Evolutionary conservation across 2,113 vertebrate species (phyloP), one percentile per base, ranked within the genome.

Genomic region (Gadus chalcogrammus): DNA sequence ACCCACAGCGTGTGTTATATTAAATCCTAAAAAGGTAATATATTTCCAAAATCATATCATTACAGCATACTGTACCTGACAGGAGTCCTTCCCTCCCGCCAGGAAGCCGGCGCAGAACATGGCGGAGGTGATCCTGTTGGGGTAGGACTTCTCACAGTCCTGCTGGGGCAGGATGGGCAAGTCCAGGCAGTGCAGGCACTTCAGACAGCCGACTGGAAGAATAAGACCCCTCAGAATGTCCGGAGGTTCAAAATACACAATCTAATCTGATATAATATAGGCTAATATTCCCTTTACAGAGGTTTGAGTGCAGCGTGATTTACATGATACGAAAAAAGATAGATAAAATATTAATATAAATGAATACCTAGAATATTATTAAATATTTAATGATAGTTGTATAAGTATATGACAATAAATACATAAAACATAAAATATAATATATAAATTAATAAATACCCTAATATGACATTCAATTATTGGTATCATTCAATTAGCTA

Each of bases 51-150:
- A 4, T 35, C 6, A 35, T 35, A 35, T 55, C 53, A 18, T 22
- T 67, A 15, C 59, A 1, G 52, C 24, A 65, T 13, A 58, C 59
- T 48, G 67, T 80, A 90, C 92, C 91, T 93, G 90, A n/a, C 92
- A 93, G 55, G 92, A 90, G 76, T 93, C 91, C 61, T 91, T 92
- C 2, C 91, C 92, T 1, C 92, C 91, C 66, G 92, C 87, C 1
- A 79, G 9, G 11, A 82, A 88, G 11, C 92, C 92, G 0, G 91
- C 88, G 5, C 92, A 93, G 71, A 93, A 85, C 91, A 93, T 93
- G 81, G 84, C 88, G 15, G 53, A 4, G 0, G 91, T 91, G 85
- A 93, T 90, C 63, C 77, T 84, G 27, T 87, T 77, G 0, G 92
- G 92, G 63, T 92, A 93, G 66, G 82, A 79, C 0, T 63, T 48